Base-by-base conservation (phyloP, 2,113 vertebrate species). In the Columba livia region DNA sequence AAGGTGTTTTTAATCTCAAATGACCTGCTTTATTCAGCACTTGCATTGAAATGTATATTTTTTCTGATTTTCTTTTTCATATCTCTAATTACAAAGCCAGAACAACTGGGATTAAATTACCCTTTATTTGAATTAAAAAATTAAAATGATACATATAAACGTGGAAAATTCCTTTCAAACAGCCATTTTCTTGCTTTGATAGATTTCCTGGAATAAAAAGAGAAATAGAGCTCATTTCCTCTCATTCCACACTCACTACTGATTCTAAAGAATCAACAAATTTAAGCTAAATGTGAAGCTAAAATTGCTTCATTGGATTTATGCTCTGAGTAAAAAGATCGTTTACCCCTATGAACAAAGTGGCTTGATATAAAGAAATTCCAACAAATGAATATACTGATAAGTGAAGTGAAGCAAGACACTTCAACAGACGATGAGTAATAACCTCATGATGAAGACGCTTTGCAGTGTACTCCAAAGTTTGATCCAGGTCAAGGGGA, bases 261-360 rank as follows among this genome's bases (percentile, higher is more conserved):
- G 61, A 90, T 93, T 94, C 60, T 94, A 65, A 86, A 88, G 40
- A 44, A 90, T 90, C 75, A 86, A 88, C 56, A 79, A 74, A 74
- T 71, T 79, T 79, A 77, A 93, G 15, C 28, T 88, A 90, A 83
- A 74, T 77, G 53, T 95, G 78, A 96, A 80, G 42, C 10, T 95
- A 66, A 88, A 94, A 74, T 80, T 88, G 20, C 57, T 85, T 77
- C 2, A 2, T 67, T 94, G 88, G 75, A 85, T 93, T 80, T 94
- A 94, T 90, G 60, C 56, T 42, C 44, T 73, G 40, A 58, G 34
- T 78, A 75, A 74, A 89, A 88, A 38, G 47, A 88, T 73, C 85
- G 66, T 93, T 94, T 91, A 85, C 85, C 18, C 32, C 48, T 81
- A 5, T 86, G 61, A 91, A 80, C 42, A 72, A 88, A 75, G 85